Evolutionary conservation across 2,888 invertebrate species (phyloP).

Genomic region (Agrotis puta): DNA sequence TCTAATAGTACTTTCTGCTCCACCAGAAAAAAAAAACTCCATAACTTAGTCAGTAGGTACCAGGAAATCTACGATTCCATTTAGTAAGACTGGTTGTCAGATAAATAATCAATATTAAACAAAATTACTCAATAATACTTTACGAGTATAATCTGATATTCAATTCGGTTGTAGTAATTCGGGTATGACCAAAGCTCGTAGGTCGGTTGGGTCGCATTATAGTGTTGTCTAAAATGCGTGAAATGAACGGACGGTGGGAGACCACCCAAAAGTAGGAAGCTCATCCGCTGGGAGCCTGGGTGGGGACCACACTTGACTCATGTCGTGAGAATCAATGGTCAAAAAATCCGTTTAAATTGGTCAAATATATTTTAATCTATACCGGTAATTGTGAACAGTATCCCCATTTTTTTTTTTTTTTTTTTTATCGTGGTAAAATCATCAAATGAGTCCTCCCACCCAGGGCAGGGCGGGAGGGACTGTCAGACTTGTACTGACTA

Average conservation of each 20-base stretch:
- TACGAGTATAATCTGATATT: background rate
- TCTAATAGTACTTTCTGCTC: too few species aligned
- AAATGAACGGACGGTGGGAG: constrained; percentile 81
- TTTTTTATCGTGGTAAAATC: too few species aligned
- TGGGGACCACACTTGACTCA: constrained; percentile 33
- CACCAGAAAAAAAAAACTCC: too few species aligned
- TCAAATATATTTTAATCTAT: background rate
- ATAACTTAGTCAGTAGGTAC: too few species aligned
- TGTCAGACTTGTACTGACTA: too few species aligned
- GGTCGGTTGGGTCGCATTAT: constrained; percentile 54
- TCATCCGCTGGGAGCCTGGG: constrained; percentile 55
- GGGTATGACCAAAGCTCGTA: constrained; percentile 44
- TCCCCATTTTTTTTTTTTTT: too few species aligned
- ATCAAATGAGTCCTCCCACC: too few species aligned
- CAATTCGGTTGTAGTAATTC: constrained; percentile 54
- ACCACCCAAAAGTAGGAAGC: constrained; percentile 85
- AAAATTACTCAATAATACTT: background rate
- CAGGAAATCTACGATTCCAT: too few species aligned
- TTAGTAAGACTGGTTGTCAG: too few species aligned
- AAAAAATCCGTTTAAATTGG: background rate
- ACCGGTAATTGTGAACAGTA: background rate
- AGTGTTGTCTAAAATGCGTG: constrained; percentile 82
- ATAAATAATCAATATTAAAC: background rate
- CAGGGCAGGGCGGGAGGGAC: too few species aligned
- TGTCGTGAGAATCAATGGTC: constrained; percentile 2